phyloP scores from a whole-genome alignment of 2,888 invertebrate genomes.

The Amphimallon solstitiale region DNA sequence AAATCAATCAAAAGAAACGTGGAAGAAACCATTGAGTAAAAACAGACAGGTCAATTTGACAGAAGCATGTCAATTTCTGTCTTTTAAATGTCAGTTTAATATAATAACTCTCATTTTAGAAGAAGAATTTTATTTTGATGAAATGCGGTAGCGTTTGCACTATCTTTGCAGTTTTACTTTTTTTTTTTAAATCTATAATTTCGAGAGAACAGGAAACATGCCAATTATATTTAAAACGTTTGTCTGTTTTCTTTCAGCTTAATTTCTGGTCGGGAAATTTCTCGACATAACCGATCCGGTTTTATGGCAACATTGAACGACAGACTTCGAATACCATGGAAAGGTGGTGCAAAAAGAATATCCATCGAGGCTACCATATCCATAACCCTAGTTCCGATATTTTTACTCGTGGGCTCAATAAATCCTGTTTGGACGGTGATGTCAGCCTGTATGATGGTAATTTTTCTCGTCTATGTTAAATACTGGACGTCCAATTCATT shows the following conservation, averaged over 20 bases:
- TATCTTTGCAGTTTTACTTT: too few relatives aligned
- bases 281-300: constrained; percentile 54
- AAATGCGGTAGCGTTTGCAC: too few relatives aligned
- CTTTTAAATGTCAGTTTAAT: too few relatives aligned
- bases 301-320: constrained; percentile 66
- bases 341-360: constrained; percentile 68
- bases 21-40: too few relatives aligned
- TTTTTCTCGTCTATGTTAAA: constrained; percentile 49
- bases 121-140: too few relatives aligned
- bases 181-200: too few relatives aligned
- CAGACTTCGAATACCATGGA: constrained; percentile 69
- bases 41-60: too few relatives aligned
- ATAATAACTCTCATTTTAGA: too few relatives aligned
- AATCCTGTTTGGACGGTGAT: constrained; percentile 62
- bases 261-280: constrained; percentile 57
- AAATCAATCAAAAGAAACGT: too few relatives aligned
- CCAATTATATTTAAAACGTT: too few relatives aligned
- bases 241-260: constrained; percentile 56
- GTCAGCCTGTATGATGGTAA: constrained; percentile 53
- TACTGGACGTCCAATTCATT: constrained; percentile 36
- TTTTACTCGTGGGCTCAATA: constrained; percentile 64
- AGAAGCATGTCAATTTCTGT: too few relatives aligned
- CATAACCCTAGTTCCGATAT: constrained; percentile 63
- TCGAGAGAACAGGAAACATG: too few relatives aligned
- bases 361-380: constrained; percentile 66